A percentile compares a stretch with the other conserved stretches of the same genome.
These are phyloP conservation scores for Channa argus DNA, from an alignment of 2,113 vertebrate species.

Conservation along the genomic window DNA sequence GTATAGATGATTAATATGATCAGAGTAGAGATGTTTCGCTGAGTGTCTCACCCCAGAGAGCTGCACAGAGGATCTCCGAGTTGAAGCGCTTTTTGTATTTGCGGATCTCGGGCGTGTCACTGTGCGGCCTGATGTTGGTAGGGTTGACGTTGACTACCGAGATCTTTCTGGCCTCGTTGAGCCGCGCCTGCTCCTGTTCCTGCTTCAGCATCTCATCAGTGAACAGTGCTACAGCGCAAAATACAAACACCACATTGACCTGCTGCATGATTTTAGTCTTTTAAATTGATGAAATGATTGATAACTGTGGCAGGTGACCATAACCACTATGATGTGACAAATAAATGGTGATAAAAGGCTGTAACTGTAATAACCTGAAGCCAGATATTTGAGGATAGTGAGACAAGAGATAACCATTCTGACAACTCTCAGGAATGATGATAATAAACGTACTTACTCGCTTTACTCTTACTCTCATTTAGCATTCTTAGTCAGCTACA, in stretches of 20 bases:
- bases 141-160: conserved; percentile 99
- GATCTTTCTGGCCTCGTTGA: conserved; percentile 98
- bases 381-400: no score
- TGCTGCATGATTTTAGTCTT: no score
- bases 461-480: no score
- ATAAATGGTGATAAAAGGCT: no score
- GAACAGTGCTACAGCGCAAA: conserved; percentile 85
- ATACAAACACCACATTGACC: background rate
- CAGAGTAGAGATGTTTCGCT: accelerated
- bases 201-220: conserved; percentile 94
- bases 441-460: no score
- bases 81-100: conserved; percentile 99
- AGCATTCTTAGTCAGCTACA: no score
- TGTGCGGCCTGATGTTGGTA: conserved; percentile 98
- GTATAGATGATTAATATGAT: accelerated
- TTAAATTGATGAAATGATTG: no score
- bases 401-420: no score
- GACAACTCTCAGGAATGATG: no score
- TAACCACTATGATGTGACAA: no score
- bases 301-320: no score
- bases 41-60: conserved; percentile 91
- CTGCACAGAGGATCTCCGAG: conserved; percentile 98
- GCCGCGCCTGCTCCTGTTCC: conserved; percentile 95
- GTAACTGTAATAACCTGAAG: no score
- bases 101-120: conserved; percentile 97